These are phyloP conservation scores for Drosophila percnosoma DNA, from an alignment of 2,888 invertebrate species.

Conservation along the genomic window DNA sequence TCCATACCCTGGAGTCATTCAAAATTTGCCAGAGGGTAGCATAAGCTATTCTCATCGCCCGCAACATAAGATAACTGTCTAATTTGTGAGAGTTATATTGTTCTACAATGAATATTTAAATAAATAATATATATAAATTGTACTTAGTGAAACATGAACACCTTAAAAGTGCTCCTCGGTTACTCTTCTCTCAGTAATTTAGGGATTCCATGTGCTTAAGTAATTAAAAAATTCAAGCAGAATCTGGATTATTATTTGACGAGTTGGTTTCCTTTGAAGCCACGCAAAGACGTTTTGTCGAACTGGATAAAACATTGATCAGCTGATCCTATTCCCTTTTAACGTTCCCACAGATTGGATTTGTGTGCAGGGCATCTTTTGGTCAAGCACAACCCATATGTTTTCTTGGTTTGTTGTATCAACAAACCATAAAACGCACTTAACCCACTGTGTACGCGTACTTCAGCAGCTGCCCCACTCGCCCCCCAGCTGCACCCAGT, in stretches of 20 bases:
- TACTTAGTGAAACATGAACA: background rate
- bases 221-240: too few relatives aligned
- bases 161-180: too few relatives aligned
- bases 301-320: background rate
- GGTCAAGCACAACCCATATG: background rate
- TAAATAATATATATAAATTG: background rate
- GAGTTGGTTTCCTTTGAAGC: background rate
- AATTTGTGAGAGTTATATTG: background rate
- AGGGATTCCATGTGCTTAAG: too few relatives aligned
- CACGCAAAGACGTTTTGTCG: background rate
- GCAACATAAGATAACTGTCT: background rate
- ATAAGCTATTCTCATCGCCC: background rate
- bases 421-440: constrained; percentile 74
- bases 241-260: background rate
- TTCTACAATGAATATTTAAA: background rate
- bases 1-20: constrained; percentile 5
- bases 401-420: constrained; percentile 33
- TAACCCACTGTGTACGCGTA: constrained; percentile 52
- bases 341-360: background rate
- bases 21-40: background rate
- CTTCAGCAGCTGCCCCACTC: constrained; percentile 13
- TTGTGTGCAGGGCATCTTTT: background rate
- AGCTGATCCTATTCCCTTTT: background rate
- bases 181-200: too few relatives aligned
- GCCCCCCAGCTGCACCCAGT: background rate